Evolutionary conservation across 1,140 invertebrate genomes (phyloP), one percentile per base, ranked within the genome.

Genomic region (Periplaneta americana): DNA sequence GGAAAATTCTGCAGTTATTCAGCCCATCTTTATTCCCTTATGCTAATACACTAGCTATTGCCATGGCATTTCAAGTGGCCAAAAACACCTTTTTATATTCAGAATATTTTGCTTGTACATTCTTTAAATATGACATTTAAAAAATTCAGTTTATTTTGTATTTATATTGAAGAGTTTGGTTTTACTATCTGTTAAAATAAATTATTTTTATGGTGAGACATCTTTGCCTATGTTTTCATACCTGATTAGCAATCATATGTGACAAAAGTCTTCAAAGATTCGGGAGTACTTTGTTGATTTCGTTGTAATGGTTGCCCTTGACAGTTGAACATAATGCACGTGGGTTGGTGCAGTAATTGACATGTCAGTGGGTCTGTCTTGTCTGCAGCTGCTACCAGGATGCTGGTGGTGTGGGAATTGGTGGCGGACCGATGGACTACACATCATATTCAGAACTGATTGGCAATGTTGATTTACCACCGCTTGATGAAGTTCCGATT

Each of bases 361-460:
- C 48, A 28, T n/a, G 48, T 66, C 48, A 66, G 48, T 89, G 88
- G 89, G 88, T 87, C 88, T 89, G 87, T 84, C 84, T 89, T 85
- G 88, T 85, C 88, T 84, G 82, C 87, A 89, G 88, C 85, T 89
- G 88, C 84, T 87, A 88, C 87, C 87, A 88, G 84, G 88, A 88
- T 85, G 87, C 87, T 85, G 85, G 87, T 85, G 85, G 85, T 82
- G 85, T 87, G 74, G 87, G 87, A 79, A 85, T 85, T 80, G 83
- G 85, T 82, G 88, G 85, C 82, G 36, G 85, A 82, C 88, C 89
- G 75, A 86, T 88, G 87, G 88, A 89, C 85, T 66, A 66, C 48
- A n/a, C n/a, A n/a, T 66, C 48, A 8, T 89, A 89, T 85, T 84
- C 85, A 81, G 88, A 88, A 18, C 83, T 89, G 84, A 88, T 89